Base-by-base conservation (phyloP, 2,797 vertebrate species). In the Avahi laniger region DNA sequence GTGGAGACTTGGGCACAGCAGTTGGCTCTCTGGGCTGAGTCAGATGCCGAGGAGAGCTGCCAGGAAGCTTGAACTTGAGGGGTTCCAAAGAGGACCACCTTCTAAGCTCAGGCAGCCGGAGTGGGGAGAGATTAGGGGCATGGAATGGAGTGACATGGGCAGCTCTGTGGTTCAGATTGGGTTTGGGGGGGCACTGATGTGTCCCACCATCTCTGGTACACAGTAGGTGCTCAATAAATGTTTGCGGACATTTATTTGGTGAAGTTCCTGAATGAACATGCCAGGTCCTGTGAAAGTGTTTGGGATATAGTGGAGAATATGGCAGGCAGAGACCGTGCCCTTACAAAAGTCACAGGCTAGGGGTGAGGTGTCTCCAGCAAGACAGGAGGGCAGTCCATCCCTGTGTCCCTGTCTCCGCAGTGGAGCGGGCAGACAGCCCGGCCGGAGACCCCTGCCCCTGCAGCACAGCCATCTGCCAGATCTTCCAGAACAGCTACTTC, bases 401-500 rank as follows among this genome's bases (percentile, higher is more conserved):
- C 79, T 0, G 20, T 50, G 30, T 72, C 87, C 57, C 35, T 95
- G 48, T 97, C 89, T 35, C 87, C 57, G 12, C 94, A 97, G 94
- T 5, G 3, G 80, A 93, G 17, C 97, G 80, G 0, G 18, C 4
- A 0, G 81, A 79, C 63, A 72, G 79, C 50, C 0, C 33, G 0
- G 8, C 1, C 0, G 89, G 26, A 0, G 95, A 93, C 0, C 96
- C 93, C 43, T 99, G 99, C 75, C 84, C 97, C 4, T 99, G 99
- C 97, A 97, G 97, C 73, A 99, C 98, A 11, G 97, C 98, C 0
- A 46, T 98, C 61, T 99, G 99, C 86, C 95, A 98, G 92, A 97
- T 99, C 97, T 99, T 99, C 97, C 98, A 99, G 97, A 98, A 99
- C 0, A 99, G 99, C 30, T 99, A 99, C 91, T 99, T 99, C 97